A percentile compares a stretch with the other conserved stretches of the same genome.
These are phyloP conservation scores for Oreochromis aureus DNA, from an alignment of 2,113 vertebrate species.

Conservation along the genomic window DNA sequence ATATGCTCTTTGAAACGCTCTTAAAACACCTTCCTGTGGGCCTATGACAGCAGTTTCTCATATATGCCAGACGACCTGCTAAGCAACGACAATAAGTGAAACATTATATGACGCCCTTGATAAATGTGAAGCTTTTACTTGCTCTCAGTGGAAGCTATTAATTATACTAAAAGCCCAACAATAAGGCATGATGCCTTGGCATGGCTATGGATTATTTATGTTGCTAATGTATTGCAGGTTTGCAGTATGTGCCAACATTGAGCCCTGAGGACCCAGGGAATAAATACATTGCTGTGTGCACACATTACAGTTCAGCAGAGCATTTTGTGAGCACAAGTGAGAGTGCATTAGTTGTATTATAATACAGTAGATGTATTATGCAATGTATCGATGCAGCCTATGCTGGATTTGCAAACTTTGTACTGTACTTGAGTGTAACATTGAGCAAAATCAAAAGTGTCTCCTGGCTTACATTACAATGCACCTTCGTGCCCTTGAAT, in stretches of 20 bases:
- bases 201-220: conserved; percentile 23
- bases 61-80: conserved; percentile 27
- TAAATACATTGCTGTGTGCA: not conserved
- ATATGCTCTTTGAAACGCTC: conserved; percentile 41
- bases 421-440: not conserved
- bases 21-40: conserved; percentile 54
- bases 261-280: conserved; percentile 14
- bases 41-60: conserved; percentile 16
- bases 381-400: not conserved
- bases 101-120: conserved; percentile 43
- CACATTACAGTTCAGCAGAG: not conserved
- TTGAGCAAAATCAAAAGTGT: not conserved
- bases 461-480: not conserved
- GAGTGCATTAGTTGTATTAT: not conserved
- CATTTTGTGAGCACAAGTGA: not conserved
- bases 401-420: not conserved
- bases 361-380: not conserved
- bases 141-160: conserved; percentile 38
- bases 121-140: conserved; percentile 32
- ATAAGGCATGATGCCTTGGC: conserved; percentile 13
- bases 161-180: conserved; percentile 44
- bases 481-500: not conserved
- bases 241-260: conserved; percentile 6
- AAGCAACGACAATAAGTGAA: conserved; percentile 16
- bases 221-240: conserved; percentile 29